A percentile compares a stretch with the other conserved stretches of the same genome.
phyloP scores from a whole-genome alignment of 1,140 invertebrate species.

The Apis florea region DNA sequence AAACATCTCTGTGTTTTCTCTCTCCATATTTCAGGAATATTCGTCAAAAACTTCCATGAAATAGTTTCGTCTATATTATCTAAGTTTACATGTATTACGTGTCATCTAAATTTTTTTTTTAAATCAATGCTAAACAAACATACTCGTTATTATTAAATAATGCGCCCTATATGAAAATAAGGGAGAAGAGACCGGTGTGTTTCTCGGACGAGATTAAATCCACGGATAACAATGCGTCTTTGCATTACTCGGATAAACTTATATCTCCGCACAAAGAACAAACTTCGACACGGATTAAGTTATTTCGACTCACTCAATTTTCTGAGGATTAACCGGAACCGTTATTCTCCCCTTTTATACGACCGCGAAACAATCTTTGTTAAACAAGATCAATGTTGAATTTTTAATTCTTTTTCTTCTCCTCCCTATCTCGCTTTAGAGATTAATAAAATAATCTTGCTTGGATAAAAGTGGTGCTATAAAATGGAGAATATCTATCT shows the following conservation, averaged over 20 bases:
- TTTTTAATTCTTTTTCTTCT: neutral
- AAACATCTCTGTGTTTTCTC: too few relatives aligned
- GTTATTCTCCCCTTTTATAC: neutral
- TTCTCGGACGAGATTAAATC: neutral
- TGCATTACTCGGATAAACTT: conserved; percentile 1
- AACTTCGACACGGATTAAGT: neutral
- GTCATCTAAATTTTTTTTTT: too few relatives aligned
- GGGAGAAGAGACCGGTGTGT: too few relatives aligned
- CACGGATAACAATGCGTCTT: neutral
- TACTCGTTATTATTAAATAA: too few relatives aligned
- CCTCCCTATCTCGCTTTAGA: neutral
- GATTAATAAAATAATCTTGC: neutral
- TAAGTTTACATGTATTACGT: too few relatives aligned
- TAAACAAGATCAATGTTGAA: conserved; percentile 9
- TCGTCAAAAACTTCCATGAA: too few relatives aligned
- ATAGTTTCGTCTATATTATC: too few relatives aligned
- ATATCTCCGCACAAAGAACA: neutral
- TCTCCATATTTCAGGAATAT: too few relatives aligned
- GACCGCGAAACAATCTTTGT: neutral
- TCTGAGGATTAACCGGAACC: neutral
- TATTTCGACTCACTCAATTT: conserved; percentile 16
- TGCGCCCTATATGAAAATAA: neutral
- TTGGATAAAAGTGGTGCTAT: neutral
- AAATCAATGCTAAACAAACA: too few relatives aligned
- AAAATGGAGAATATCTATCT: neutral